Evolutionary conservation across 2,888 invertebrate genomes (phyloP).

Genomic region (Syritta pipiens): DNA sequence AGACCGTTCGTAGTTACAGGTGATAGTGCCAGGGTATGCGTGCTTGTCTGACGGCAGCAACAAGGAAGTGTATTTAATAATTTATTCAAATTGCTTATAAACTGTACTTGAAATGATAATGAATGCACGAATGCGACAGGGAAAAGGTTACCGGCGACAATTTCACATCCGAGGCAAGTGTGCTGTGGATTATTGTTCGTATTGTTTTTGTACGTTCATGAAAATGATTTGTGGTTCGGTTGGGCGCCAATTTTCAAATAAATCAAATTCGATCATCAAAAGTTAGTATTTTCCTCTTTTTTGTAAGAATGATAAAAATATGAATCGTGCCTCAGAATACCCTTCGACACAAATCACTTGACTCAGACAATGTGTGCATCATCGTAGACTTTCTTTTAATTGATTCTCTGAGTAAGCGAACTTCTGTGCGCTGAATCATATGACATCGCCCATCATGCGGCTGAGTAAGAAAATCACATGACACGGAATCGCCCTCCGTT

Average conservation of each 20-base stretch:
- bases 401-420: too few species aligned
- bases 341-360: too few species aligned
- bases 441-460: too few species aligned
- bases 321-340: too few species aligned
- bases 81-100: slow-evolving; percentile 62
- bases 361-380: too few species aligned
- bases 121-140: slow-evolving; percentile 53
- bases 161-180: slow-evolving; percentile 35
- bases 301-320: too few species aligned
- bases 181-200: background rate
- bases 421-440: too few species aligned
- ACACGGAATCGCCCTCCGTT: background rate
- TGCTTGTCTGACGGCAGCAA: slow-evolving; percentile 4
- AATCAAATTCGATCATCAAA: background rate
- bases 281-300: too few species aligned
- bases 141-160: slow-evolving; percentile 55
- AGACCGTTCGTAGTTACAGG: slow-evolving; percentile 24
- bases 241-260: background rate
- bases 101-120: slow-evolving; percentile 64
- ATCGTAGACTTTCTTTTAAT: too few species aligned
- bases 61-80: slow-evolving; percentile 57
- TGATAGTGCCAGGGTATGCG: slow-evolving; percentile 20
- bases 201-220: background rate
- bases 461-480: too few species aligned
- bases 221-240: too few species aligned